phyloP scores from a whole-genome alignment of 2,888 invertebrate species.

The Willowsia nigromaculata region DNA sequence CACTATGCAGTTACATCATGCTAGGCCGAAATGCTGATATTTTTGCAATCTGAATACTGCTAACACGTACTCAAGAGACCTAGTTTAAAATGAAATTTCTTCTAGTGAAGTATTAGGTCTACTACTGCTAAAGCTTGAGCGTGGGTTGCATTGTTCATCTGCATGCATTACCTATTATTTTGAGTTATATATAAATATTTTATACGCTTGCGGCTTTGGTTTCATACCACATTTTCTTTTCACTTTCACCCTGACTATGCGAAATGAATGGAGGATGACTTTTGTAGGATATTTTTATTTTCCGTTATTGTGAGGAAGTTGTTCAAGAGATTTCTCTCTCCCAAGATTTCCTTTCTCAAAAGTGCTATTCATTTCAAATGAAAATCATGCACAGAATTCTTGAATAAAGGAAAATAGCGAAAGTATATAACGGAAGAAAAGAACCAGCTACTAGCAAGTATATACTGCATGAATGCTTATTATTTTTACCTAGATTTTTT shows the following conservation, averaged over 20 bases:
- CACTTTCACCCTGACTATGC: not conserved
- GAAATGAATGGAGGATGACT: not conserved
- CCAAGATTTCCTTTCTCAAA: conserved; percentile 22
- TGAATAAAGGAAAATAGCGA: not conserved
- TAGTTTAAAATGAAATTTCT: too few relatives aligned
- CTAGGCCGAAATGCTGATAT: not conserved
- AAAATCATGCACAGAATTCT: not conserved
- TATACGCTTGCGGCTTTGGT: not conserved
- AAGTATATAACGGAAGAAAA: not conserved
- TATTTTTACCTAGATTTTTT: conserved; percentile 8
- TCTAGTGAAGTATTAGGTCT: too few relatives aligned
- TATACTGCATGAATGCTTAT: not conserved
- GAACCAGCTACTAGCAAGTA: not conserved
- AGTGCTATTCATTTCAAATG: not conserved
- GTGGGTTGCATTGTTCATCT: too few relatives aligned
- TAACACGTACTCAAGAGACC: too few relatives aligned
- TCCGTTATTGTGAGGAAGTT: conserved; percentile 5
- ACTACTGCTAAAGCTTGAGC: too few relatives aligned
- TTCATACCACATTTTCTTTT: not conserved
- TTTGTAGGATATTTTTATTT: not conserved
- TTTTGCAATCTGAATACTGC: not conserved
- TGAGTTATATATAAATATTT: not conserved
- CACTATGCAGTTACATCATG: not conserved
- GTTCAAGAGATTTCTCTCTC: conserved; percentile 13
- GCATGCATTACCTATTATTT: not conserved